These are phyloP conservation scores for Myiotriccus ornatus DNA, from an alignment of 2,797 vertebrate species.

Conservation along the genomic window DNA sequence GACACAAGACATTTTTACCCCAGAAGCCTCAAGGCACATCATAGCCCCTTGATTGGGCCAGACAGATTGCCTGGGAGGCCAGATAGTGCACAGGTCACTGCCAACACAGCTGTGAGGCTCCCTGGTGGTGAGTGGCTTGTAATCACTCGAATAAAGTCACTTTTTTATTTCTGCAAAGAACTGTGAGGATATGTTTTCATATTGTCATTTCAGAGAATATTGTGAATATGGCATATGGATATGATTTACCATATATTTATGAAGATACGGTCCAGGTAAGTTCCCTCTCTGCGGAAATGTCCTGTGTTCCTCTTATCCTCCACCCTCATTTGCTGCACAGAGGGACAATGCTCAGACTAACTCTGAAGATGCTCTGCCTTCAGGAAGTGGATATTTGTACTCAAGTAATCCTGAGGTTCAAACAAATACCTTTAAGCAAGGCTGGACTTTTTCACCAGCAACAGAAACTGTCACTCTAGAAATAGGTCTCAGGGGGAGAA, in stretches of 20 bases:
- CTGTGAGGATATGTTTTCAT: neutral
- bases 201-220: rapidly evolving
- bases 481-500: neutral
- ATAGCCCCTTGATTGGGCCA: rapidly evolving
- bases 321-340: neutral
- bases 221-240: neutral
- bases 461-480: neutral
- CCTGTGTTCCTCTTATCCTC: too few species aligned
- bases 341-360: neutral
- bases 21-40: neutral
- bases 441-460: neutral
- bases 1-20: neutral
- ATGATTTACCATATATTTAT: neutral
- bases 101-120: neutral
- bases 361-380: neutral
- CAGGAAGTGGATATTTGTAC: neutral
- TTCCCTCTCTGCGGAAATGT: neutral
- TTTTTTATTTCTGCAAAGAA: neutral
- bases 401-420: neutral
- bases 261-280: neutral
- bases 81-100: neutral
- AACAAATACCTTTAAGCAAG: neutral
- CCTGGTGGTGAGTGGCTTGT: neutral
- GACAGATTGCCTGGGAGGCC: neutral
- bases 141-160: neutral